Base-by-base conservation (phyloP, 2,797 vertebrate species). In the Hydrocynus forskahlii region DNA sequence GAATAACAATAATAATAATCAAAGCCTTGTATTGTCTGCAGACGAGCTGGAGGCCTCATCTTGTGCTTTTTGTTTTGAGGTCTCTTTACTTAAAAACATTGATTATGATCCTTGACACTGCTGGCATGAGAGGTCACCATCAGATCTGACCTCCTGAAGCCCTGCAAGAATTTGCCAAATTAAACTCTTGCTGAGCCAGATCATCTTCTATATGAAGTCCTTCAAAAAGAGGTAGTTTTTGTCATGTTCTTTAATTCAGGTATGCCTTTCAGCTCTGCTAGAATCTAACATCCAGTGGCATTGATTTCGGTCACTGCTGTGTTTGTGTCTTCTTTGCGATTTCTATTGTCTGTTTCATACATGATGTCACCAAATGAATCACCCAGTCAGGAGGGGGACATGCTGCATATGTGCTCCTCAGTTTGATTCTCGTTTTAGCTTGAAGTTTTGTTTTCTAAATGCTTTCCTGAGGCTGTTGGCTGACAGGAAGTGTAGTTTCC, bases 401-500 rank as follows among this genome's bases (percentile, higher is more conserved):
- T 4, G 6, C 0, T 16, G 10, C 7, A 69, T 69, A 5, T 69
- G 40, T 48, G 4, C 9, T 43, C 45, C 38, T 8, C 1, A 40
- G 64, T n/a, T 17, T 43, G 17, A 45, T n/a, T n/a, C 7, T 43
- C 1, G 21, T 68, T 9, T 43, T 13, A 4, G 19, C 10, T n/a
- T n/a, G n/a, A 17, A 69, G 17, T 63, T n/a, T 43, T 45, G 7
- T 48, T 19, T 78, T 14, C 38, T 69, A 21, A 54, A 38, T 16
- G 43, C 29, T 52, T 43, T 73, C 7, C 4, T 54, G 13, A 23
- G 25, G 14, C 14, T 55, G 3, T 50, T 8, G 13, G n/a, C 17
- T 67, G n/a, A n/a, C n/a, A n/a, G n/a, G n/a, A n/a, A n/a, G 40
- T 74, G 81, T 55, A 74, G 71, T 79, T 23, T 45, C 9, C 13